These are phyloP conservation scores for Menura novaehollandiae DNA, from an alignment of 2,113 vertebrate genomes.

Conservation along the genomic window DNA sequence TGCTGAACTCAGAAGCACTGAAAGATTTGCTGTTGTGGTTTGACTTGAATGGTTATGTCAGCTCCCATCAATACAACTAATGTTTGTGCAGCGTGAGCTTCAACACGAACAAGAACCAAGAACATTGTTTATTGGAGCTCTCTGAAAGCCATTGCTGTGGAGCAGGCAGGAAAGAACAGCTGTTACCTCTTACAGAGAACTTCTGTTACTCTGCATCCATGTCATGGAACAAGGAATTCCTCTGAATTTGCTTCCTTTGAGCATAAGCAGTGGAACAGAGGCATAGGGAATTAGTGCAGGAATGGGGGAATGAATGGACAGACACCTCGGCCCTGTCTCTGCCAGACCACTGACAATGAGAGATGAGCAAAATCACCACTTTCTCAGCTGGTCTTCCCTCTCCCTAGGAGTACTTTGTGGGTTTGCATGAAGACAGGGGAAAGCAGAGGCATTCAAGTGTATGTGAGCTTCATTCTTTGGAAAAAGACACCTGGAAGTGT, in stretches of 20 bases:
- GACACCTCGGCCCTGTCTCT: background rate
- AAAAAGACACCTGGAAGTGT: background rate
- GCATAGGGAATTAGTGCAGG: background rate
- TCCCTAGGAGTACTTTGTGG: background rate
- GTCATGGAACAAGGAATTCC: background rate
- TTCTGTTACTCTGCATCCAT: background rate
- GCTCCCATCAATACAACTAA: background rate
- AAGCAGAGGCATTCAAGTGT: background rate
- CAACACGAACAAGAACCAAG: background rate
- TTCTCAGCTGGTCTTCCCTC: background rate
- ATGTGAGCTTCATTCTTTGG: background rate
- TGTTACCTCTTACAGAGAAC: background rate
- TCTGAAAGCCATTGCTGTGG: background rate
- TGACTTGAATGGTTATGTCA: constrained; percentile 5
- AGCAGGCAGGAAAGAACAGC: background rate
- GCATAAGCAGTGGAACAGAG: background rate
- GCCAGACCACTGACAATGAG: background rate
- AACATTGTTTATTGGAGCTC: background rate
- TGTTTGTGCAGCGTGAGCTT: background rate
- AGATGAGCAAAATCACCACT: background rate
- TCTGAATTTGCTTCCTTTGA: background rate
- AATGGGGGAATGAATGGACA: background rate
- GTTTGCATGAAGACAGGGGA: background rate
- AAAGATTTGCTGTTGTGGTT: background rate
- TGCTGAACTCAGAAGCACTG: background rate